Percentiles rank a stretch among this genome's conserved stretches.
Conservation (phyloP, 2,888 invertebrate species). For the Loripinus fragilis region DNA sequence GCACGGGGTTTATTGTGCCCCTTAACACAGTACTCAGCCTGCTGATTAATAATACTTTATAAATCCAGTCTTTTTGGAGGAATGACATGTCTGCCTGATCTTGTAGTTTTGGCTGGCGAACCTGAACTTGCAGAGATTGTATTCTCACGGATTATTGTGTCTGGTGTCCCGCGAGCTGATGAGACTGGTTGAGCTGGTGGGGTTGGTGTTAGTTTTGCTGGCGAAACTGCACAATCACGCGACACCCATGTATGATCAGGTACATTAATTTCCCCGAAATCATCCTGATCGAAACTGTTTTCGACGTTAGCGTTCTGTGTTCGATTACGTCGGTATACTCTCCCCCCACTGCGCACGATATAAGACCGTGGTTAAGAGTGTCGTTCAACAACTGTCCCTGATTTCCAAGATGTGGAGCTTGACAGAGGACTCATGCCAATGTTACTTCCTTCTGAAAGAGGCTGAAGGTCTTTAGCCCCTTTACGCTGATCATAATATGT, state of each 20-base stretch:
- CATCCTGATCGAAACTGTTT: no score
- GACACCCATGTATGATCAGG: not conserved
- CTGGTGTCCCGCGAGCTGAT: not conserved
- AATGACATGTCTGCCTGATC: constrained; percentile 22
- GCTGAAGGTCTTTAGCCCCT: constrained; percentile 31
- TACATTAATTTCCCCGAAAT: no score
- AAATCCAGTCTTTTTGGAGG: constrained; percentile 21
- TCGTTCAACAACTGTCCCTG: constrained; percentile 36
- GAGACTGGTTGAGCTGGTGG: no score
- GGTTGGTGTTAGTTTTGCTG: no score
- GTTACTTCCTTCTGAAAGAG: no score
- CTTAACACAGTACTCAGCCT: not conserved
- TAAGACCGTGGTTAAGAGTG: constrained; percentile 47
- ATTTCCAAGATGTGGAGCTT: no score
- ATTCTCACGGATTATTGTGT: no score
- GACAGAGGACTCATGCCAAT: no score
- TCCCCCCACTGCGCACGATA: constrained; percentile 29
- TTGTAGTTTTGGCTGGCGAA: not conserved
- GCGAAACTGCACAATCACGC: not conserved
- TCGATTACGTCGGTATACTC: no score
- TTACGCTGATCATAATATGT: constrained; percentile 41
- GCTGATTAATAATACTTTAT: constrained; percentile 16
- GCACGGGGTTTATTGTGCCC: no score
- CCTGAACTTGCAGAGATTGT: not conserved
- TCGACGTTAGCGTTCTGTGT: constrained; percentile 4